Evolutionary conservation across 2,797 vertebrate genomes (phyloP).

Genomic region (Gadopsis bispinosus): DNA sequence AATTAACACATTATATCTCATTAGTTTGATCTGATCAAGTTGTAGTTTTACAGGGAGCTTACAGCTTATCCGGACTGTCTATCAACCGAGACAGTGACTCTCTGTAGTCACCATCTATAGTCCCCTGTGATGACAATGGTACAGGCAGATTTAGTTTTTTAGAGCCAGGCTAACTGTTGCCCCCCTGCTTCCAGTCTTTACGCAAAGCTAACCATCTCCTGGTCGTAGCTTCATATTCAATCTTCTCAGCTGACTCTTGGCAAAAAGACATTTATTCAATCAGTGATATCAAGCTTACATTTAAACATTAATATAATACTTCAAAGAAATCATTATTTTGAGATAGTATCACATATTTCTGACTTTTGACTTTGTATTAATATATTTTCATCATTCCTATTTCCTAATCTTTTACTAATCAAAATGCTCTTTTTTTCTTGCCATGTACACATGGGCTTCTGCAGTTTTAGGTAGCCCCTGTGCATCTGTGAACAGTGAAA

Average conservation of each 20-base stretch:
- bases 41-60: no score
- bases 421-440: not conserved
- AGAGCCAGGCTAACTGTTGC: no score
- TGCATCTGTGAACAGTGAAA: conserved; percentile 5
- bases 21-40: not conserved
- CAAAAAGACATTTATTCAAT: not conserved
- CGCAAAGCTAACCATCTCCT: no score
- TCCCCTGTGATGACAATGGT: no score
- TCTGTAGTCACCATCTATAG: no score
- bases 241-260: no score
- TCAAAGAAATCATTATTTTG: not conserved
- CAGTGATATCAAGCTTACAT: not conserved
- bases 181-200: no score
- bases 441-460: not conserved
- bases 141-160: no score
- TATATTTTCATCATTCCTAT: no score
- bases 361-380: not conserved
- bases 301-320: not conserved
- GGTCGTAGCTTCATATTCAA: no score
- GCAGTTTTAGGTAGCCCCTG: not conserved
- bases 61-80: no score
- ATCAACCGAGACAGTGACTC: no score
- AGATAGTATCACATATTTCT: not conserved
- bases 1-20: not conserved
- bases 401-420: not conserved